Base-by-base conservation (phyloP, 2,797 vertebrate genomes). In the Sebastes baramenuke region DNA sequence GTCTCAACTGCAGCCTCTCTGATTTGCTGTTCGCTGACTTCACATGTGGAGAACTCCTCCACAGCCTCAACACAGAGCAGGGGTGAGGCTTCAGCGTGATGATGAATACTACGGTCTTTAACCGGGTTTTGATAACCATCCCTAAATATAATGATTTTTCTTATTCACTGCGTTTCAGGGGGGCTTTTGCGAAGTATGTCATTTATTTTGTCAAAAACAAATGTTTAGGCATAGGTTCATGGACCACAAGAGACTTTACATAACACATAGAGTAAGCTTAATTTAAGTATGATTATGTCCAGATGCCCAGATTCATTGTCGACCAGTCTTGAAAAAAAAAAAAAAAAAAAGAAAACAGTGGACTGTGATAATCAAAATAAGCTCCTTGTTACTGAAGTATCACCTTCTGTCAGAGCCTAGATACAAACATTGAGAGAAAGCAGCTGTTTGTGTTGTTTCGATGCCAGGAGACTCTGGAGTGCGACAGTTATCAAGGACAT, bases 401-500 rank as follows among this genome's bases (percentile, higher is more conserved):
- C 62, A 58, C 67, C 42, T 75, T 55, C 34, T 79, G 66, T 55
- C 49, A 5, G 56, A 61, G 71, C 80, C 2, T 14, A 65, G 79
- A 80, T 75, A 65, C 77, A 85, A 65, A 59, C 34, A 32, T 64
- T 72, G 72, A 87, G 54, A 62, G 59, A 83, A 87, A 80, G 60
- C 89, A 89, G 80, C 67, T 84, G 86, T 83, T 89, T 79, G 70
- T 81, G 72, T 79, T 84, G 71, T 79, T 82, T 74, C 20, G 78
- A 27, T 79, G 76, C 65, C 49, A 81, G 72, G 74, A 58, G 67
- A 84, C 69, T 80, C 25, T 55, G 73, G 67, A 89, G 49, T 81
- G 74, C 29, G 22, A 79, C 79, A 75, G 71, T 80, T 92, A 87
- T 92, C 87, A 90, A 80, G 85, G 82, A 86, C 88, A 81, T 90